A percentile compares a stretch with the other conserved stretches of the same genome.
Evolutionary conservation across 2,797 vertebrate species (phyloP).

Genomic region (Triplophysa yarkandensis): DNA sequence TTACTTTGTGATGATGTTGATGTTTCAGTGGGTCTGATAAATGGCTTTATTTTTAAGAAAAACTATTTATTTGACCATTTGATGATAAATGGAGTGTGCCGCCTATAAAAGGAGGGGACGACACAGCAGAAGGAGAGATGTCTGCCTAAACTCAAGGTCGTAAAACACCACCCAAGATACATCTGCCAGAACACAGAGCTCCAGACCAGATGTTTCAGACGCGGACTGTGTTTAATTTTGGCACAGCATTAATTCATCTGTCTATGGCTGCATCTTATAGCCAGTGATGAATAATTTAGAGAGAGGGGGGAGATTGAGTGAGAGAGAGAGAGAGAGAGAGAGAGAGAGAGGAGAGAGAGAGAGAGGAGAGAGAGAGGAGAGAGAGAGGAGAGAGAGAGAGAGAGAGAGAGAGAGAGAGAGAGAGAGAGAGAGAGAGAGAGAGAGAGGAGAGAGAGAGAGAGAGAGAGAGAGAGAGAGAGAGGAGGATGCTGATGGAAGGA

Average conservation of each 20-base stretch:
- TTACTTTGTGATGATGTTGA: slow-evolving; percentile 31
- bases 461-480: slow-evolving; percentile 54
- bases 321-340: no score
- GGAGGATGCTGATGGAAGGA: no score
- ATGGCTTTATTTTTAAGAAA: not conserved
- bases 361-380: no score
- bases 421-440: no score
- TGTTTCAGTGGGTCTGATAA: not conserved
- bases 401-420: no score
- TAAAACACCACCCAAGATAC: slow-evolving; percentile 5
- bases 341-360: no score
- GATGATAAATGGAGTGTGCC: slow-evolving; percentile 18
- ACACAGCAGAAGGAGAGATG: slow-evolving; percentile 14
- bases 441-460: slow-evolving; percentile 61
- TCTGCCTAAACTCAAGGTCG: slow-evolving; percentile 40
- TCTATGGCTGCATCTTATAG: slow-evolving; percentile 33
- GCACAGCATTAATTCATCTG: slow-evolving; percentile 26
- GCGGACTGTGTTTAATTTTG: slow-evolving; percentile 19
- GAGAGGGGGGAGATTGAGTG: no score
- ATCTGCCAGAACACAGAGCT: slow-evolving; percentile 18
- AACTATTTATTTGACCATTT: slow-evolving; percentile 40
- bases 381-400: no score
- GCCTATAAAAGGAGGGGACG: slow-evolving; percentile 24
- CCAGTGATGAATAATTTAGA: slow-evolving; percentile 66
- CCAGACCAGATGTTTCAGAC: slow-evolving; percentile 32